Conservation (phyloP, 2,113 vertebrate species). For the Syngnathus typhle region DNA sequence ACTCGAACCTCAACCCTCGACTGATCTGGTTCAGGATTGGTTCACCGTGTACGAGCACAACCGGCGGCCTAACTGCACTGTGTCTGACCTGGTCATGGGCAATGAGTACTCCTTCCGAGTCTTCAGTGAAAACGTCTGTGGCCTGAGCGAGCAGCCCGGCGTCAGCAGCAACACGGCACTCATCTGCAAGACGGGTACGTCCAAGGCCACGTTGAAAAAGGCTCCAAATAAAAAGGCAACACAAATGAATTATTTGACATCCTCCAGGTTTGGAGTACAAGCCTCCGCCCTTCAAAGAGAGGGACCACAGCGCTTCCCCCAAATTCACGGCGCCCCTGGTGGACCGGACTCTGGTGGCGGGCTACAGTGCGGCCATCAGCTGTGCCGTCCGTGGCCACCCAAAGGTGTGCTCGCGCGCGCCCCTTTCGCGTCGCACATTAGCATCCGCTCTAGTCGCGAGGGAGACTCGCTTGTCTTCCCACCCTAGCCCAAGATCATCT, state of each 20-base stretch:
- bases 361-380: conserved; percentile 79
- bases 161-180: conserved; percentile 80
- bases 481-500: conserved; percentile 75
- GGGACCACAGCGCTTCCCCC: conserved; percentile 71
- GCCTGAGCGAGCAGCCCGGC: conserved; percentile 73
- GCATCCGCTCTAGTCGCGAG: neutral
- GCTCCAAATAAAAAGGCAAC: too few species aligned
- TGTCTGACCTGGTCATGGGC: conserved; percentile 85
- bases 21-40: conserved; percentile 74
- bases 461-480: neutral
- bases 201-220: neutral
- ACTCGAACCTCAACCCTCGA: too few species aligned
- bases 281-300: conserved; percentile 65
- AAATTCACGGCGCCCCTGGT: conserved; percentile 79
- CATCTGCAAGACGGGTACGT: conserved; percentile 78
- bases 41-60: conserved; percentile 85
- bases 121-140: conserved; percentile 82
- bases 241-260: neutral
- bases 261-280: conserved; percentile 65
- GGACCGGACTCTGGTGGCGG: conserved; percentile 78
- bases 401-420: conserved; percentile 64
- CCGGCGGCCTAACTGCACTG: conserved; percentile 76
- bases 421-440: neutral
- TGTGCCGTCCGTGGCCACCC: conserved; percentile 81
- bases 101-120: conserved; percentile 85